A percentile compares a stretch with the other conserved stretches of the same genome.
phyloP scores from a whole-genome alignment of 2,797 vertebrate species.

The Chelonia mydas region DNA sequence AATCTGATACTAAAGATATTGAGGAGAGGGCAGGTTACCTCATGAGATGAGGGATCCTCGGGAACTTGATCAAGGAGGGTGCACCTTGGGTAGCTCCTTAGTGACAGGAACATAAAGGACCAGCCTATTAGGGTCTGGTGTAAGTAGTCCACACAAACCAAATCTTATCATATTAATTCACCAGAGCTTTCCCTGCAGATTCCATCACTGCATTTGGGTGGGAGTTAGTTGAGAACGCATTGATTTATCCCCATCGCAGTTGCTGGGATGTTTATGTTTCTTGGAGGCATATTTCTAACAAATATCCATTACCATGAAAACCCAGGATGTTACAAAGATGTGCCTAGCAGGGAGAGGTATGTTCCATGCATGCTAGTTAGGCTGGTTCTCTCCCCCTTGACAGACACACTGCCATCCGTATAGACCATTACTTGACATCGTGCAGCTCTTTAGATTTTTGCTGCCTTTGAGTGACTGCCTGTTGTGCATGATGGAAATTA shows the following conservation, averaged over 20 bases:
- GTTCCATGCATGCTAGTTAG: background rate
- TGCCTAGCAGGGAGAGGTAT: background rate
- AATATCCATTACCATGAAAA: background rate
- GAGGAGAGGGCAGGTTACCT: background rate
- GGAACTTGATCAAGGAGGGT: background rate
- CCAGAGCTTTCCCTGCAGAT: background rate
- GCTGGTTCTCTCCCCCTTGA: background rate
- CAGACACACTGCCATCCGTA: background rate
- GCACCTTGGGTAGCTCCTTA: background rate
- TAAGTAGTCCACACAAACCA: background rate
- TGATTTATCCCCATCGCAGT: background rate
- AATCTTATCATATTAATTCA: background rate
- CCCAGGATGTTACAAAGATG: background rate
- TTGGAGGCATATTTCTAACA: background rate
- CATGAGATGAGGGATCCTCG: background rate
- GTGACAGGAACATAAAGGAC: background rate
- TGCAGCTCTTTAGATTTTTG: background rate
- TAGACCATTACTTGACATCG: background rate
- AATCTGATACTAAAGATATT: background rate
- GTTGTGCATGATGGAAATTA: background rate
- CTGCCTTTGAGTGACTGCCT: background rate
- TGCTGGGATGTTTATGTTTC: background rate
- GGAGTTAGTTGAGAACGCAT: background rate
- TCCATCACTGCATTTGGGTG: background rate
- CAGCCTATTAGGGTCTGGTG: background rate